These are phyloP conservation scores for Suricata suricatta DNA, from an alignment of 2,113 vertebrate genomes.

Conservation along the genomic window DNA sequence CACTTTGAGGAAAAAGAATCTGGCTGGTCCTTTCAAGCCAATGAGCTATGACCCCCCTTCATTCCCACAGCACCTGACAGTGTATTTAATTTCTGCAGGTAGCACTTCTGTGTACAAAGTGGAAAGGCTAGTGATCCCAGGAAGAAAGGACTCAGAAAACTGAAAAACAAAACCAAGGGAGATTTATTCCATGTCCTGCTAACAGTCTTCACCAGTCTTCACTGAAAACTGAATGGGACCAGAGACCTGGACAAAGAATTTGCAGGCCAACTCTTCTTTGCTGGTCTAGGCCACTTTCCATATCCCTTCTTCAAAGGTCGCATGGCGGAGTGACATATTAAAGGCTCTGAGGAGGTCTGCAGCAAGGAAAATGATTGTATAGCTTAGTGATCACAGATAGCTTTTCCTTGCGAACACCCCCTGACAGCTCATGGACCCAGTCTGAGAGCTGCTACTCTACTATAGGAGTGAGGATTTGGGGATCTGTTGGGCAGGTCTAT, in stretches of 20 bases:
- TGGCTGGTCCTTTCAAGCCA: neutral
- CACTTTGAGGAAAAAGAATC: neutral
- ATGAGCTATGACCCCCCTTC: neutral
- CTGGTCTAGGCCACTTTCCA: neutral
- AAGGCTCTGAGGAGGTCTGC: neutral
- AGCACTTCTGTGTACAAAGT: neutral
- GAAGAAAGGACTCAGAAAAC: neutral
- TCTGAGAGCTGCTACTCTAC: neutral
- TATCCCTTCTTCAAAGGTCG: neutral
- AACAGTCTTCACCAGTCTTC: neutral
- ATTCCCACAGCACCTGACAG: neutral
- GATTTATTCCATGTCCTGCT: neutral
- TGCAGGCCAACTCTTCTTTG: neutral
- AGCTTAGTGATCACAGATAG: neutral
- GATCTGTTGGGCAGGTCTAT: neutral
- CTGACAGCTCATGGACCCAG: neutral
- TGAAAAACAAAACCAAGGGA: neutral
- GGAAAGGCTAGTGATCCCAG: neutral
- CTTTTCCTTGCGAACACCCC: neutral
- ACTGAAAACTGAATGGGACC: neutral
- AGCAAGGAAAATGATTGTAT: neutral
- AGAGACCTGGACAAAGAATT: neutral
- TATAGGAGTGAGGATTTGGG: neutral
- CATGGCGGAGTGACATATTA: neutral
- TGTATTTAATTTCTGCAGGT: neutral